phyloP scores from a whole-genome alignment of 1,140 invertebrate genomes.

The Sipha flava region DNA sequence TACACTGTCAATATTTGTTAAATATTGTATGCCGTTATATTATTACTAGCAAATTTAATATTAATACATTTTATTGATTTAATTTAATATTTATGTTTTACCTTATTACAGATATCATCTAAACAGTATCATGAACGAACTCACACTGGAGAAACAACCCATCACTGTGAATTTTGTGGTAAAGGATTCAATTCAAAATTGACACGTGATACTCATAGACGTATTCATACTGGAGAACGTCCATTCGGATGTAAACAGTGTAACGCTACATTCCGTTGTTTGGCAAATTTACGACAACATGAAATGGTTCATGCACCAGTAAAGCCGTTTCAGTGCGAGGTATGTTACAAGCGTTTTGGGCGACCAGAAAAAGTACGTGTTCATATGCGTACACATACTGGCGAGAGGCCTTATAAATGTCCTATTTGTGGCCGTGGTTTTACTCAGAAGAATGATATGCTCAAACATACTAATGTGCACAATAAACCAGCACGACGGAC shows the following conservation, averaged over 20 bases:
- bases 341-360: conserved; percentile 35
- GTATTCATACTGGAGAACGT: conserved; percentile 32
- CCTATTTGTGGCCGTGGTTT: conserved; percentile 53
- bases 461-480: conserved; percentile 45
- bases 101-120: conserved; percentile 47
- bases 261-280: conserved; percentile 23
- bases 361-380: conserved; percentile 50
- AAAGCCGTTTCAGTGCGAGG: conserved; percentile 27
- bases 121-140: conserved; percentile 50
- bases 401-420: conserved; percentile 65
- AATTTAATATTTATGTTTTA: background rate
- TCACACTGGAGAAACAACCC: conserved; percentile 45
- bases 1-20: no score
- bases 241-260: conserved; percentile 30
- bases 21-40: no score
- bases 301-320: conserved; percentile 20
- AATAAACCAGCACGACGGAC: background rate
- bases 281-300: conserved; percentile 18
- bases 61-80: background rate
- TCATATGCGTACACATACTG: conserved; percentile 58
- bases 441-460: conserved; percentile 45
- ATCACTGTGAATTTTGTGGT: conserved; percentile 43
- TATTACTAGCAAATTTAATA: background rate
- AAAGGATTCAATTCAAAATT: conserved; percentile 41
- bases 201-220: conserved; percentile 17